Evolutionary conservation across 2,113 vertebrate genomes (phyloP).

Genomic region (Hepsetus odoe): DNA sequence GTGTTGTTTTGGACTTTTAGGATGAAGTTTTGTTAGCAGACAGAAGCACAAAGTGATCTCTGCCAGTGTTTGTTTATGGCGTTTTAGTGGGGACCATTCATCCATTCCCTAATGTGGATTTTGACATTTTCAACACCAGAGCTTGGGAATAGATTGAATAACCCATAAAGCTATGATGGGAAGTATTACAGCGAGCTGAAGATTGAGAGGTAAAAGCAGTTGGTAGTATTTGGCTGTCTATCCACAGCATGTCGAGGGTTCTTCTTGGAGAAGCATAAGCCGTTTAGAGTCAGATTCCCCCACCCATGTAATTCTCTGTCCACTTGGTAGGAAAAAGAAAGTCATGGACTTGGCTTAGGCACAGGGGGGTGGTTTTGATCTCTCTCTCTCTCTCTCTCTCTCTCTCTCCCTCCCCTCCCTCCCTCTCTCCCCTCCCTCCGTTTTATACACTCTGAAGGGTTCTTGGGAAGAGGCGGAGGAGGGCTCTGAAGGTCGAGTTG

Average conservation of each 20-base stretch:
- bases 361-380: constrained; percentile 35
- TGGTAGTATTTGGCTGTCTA: constrained; percentile 35
- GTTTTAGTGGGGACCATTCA: neutral
- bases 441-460: constrained; percentile 30
- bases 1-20: neutral
- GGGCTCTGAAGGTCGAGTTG: constrained; percentile 58
- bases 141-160: constrained; percentile 24
- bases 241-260: neutral
- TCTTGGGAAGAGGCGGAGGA: constrained; percentile 56
- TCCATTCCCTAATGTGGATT: neutral
- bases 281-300: neutral
- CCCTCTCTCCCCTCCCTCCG: constrained; percentile 29
- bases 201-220: constrained; percentile 23
- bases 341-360: constrained; percentile 5
- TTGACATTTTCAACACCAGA: constrained; percentile 27
- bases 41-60: neutral
- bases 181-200: neutral
- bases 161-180: constrained; percentile 24
- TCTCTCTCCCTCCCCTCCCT: constrained; percentile 38
- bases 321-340: constrained; percentile 18
- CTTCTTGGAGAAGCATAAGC: constrained; percentile 28
- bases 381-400: constrained; percentile 56
- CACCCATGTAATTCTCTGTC: neutral
- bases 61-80: constrained; percentile 5
- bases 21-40: constrained; percentile 17